Percentiles rank a stretch among this genome's conserved stretches.
Conservation (phyloP, 2,797 vertebrate genomes). For the Danio jaintianensis region DNA sequence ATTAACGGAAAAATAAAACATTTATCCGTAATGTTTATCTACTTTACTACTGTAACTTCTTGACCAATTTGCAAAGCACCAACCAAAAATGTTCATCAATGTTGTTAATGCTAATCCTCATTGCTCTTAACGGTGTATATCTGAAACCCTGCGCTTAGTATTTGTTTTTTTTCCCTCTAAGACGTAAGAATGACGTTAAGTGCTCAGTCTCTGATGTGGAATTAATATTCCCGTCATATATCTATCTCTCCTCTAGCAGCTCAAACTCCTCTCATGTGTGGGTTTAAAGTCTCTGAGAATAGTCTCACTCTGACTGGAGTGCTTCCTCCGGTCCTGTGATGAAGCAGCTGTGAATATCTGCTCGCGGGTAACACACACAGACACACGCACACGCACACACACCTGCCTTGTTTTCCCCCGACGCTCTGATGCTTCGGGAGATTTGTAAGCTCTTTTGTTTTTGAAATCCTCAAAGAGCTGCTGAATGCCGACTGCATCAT, state of each 20-base stretch:
- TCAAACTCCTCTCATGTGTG: constrained; percentile 36
- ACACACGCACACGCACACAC: constrained; percentile 16
- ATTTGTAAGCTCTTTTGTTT: constrained; percentile 46
- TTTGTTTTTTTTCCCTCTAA: background rate
- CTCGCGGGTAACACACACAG: constrained; percentile 8
- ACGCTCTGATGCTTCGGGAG: constrained; percentile 25
- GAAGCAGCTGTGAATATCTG: constrained; percentile 34
- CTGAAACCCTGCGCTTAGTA: background rate
- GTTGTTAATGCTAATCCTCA: no score
- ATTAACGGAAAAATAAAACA: no score
- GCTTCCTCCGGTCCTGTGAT: constrained; percentile 45
- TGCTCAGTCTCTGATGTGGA: constrained; percentile 34
- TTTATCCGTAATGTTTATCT: no score
- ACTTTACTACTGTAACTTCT: background rate
- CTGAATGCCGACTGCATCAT: constrained; percentile 9
- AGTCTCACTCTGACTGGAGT: constrained; percentile 34
- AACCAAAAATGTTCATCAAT: background rate
- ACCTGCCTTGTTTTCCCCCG: constrained; percentile 11
- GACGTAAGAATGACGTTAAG: constrained; percentile 13
- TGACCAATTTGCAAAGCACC: background rate
- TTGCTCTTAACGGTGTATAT: background rate
- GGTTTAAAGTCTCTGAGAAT: constrained; percentile 42
- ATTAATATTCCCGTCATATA: constrained; percentile 60
- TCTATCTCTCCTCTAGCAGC: constrained; percentile 24
- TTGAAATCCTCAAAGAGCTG: constrained; percentile 7